phyloP scores from a whole-genome alignment of 2,888 invertebrate genomes.

The Drosophila austrosaltans region DNA sequence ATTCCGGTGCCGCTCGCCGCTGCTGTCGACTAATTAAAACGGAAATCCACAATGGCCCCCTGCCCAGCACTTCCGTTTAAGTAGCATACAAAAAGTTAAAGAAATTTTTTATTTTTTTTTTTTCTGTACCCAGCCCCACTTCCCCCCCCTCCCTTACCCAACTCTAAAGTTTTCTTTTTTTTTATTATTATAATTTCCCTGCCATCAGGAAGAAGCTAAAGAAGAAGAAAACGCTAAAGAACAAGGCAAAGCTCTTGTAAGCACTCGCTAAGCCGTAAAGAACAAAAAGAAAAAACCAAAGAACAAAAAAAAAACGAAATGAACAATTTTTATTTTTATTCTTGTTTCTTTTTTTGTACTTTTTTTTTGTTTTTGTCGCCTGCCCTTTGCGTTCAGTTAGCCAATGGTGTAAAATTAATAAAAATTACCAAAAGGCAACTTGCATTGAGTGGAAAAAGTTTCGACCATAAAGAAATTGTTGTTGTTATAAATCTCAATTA shows the following conservation, averaged over 20 bases:
- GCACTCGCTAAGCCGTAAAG: conserved; percentile 62
- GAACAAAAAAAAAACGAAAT: conserved; percentile 33
- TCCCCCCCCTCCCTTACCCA: not conserved
- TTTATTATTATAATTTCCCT: conserved; percentile 47
- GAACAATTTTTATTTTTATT: conserved; percentile 41
- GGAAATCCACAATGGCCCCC: conserved; percentile 73
- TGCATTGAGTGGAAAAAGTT: conserved; percentile 61
- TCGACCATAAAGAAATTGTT: conserved; percentile 58
- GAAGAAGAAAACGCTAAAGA: conserved; percentile 35
- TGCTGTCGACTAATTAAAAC: conserved; percentile 75
- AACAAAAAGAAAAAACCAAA: conserved; percentile 20
- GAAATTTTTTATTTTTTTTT: conserved; percentile 69
- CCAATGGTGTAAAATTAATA: conserved; percentile 70
- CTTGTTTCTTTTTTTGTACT: no score
- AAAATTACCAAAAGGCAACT: conserved; percentile 65
- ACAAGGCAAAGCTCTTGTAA: conserved; percentile 70
- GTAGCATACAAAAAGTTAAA: conserved; percentile 72
- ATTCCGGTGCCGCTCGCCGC: conserved; percentile 42
- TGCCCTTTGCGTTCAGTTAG: conserved; percentile 15
- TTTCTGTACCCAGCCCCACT: not conserved
- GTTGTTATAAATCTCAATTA: not conserved
- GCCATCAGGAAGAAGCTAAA: conserved; percentile 6
- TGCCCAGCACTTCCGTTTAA: conserved; percentile 61
- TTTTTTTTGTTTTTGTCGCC: conserved; percentile 18
- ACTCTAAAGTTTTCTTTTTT: conserved; percentile 36